Percentiles rank a stretch among this genome's conserved stretches.
Evolutionary conservation across 2,113 vertebrate genomes (phyloP).

Genomic region (Halcyon malimbica): DNA sequence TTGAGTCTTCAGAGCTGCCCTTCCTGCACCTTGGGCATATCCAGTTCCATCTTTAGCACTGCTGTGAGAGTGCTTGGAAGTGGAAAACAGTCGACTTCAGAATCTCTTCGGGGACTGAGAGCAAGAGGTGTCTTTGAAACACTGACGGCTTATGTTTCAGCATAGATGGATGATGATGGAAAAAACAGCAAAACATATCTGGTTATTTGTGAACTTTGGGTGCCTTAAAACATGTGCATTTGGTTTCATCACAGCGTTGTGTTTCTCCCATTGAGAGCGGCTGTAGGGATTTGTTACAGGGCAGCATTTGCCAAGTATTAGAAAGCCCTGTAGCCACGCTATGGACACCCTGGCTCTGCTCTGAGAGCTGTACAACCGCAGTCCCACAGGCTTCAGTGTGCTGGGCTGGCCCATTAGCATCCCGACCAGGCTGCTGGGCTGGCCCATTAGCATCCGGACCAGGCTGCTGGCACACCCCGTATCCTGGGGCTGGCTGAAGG

Average conservation of each 20-base stretch:
- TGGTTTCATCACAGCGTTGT: background rate
- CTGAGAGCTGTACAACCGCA: background rate
- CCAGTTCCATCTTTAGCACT: background rate
- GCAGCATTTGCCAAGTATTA: background rate
- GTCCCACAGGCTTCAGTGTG: background rate
- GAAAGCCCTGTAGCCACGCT: rapidly evolving
- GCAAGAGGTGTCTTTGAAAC: background rate
- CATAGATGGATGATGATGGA: background rate
- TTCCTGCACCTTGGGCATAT: background rate
- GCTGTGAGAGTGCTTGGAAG: background rate
- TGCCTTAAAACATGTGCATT: background rate
- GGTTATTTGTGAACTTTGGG: background rate
- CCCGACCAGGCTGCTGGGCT: background rate
- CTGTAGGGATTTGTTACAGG: background rate
- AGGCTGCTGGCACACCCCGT: background rate
- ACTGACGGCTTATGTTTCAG: background rate
- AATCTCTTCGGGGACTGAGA: background rate
- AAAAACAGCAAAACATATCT: background rate
- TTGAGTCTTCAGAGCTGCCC: background rate
- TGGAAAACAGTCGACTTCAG: background rate
- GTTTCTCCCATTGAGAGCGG: rapidly evolving
- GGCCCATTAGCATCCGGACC: background rate
- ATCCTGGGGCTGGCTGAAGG: background rate
- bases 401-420: rapidly evolving
- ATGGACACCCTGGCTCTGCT: background rate